Evolutionary conservation across 2,113 vertebrate species (phyloP).

Genomic region (Perccottus glenii): DNA sequence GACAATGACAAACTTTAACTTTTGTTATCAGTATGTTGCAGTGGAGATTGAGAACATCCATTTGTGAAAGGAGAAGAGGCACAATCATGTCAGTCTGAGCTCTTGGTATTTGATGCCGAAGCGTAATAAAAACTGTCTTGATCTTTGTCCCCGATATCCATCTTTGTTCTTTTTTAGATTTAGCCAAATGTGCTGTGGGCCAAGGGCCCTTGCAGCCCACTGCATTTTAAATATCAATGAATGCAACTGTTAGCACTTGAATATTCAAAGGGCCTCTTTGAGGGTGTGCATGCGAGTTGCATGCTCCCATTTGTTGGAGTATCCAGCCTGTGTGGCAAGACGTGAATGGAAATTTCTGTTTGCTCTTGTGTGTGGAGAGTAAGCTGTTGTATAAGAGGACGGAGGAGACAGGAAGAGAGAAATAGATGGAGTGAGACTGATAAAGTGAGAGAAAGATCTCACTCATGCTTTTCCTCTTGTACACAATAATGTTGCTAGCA

Average conservation of each 20-base stretch:
- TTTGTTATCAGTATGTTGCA: slow-evolving; percentile 68
- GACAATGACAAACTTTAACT: slow-evolving; percentile 70
- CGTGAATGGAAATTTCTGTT: slow-evolving; percentile 76
- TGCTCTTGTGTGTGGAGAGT: slow-evolving; percentile 68
- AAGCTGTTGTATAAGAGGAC: slow-evolving; percentile 61
- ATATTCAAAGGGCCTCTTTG: slow-evolving; percentile 79
- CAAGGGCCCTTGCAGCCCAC: slow-evolving; percentile 65
- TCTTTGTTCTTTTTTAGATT: slow-evolving; percentile 65
- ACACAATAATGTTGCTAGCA: slow-evolving; percentile 64
- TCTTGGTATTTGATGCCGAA: slow-evolving; percentile 57
- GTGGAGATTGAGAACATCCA: slow-evolving; percentile 49
- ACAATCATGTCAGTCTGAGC: slow-evolving; percentile 54
- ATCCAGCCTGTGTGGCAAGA: slow-evolving; percentile 66
- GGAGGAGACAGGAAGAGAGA: slow-evolving; percentile 26
- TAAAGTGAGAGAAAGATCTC: slow-evolving; percentile 59
- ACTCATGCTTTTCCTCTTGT: slow-evolving; percentile 65
- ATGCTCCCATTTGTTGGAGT: slow-evolving; percentile 73
- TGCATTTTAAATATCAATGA: slow-evolving; percentile 81
- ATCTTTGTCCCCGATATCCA: slow-evolving; percentile 62
- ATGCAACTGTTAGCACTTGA: slow-evolving; percentile 78
- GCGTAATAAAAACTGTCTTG: slow-evolving; percentile 64
- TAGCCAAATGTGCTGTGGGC: slow-evolving; percentile 62
- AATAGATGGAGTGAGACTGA: slow-evolving; percentile 51
- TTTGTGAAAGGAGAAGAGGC: slow-evolving; percentile 47
- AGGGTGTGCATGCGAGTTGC: slow-evolving; percentile 76